Percentiles rank a stretch among this genome's conserved stretches.
Evolutionary conservation across 2,888 invertebrate genomes (phyloP).

Genomic region (Ecdyonurus torrentis): DNA sequence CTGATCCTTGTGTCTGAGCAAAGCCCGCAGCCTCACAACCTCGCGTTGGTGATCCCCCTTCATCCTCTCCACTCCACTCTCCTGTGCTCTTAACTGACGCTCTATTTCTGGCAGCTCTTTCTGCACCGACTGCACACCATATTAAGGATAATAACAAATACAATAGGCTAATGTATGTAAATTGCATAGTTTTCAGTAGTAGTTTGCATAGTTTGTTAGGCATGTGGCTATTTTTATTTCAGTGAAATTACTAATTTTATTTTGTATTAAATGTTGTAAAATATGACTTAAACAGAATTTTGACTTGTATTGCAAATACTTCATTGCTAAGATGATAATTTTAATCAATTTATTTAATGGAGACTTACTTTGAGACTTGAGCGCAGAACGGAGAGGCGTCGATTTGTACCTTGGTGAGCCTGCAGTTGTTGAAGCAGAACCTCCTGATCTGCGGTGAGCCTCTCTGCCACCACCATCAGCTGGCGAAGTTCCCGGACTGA

Average conservation of each 20-base stretch:
- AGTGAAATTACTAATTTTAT: too few relatives aligned
- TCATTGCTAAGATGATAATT: too few relatives aligned
- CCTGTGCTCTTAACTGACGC: not conserved
- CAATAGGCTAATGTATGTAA: too few relatives aligned
- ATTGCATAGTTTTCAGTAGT: too few relatives aligned
- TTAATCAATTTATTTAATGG: too few relatives aligned
- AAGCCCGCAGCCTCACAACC: not conserved
- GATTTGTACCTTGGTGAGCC: not conserved
- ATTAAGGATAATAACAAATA: too few relatives aligned
- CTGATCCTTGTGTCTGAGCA: not conserved
- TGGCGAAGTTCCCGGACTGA: not conserved
- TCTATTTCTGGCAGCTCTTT: not conserved
- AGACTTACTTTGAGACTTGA: not conserved
- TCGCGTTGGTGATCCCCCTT: not conserved
- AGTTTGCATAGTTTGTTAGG: too few relatives aligned
- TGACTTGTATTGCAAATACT: too few relatives aligned
- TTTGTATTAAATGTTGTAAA: too few relatives aligned
- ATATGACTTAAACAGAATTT: too few relatives aligned
- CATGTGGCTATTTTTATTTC: too few relatives aligned
- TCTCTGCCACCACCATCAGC: not conserved
- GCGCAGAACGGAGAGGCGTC: not conserved
- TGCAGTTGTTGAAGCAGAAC: not conserved
- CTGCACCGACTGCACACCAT: not conserved
- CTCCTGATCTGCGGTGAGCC: not conserved
- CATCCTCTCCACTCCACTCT: not conserved